phyloP scores from a whole-genome alignment of 2,113 vertebrate species.

The Marcusenius ussheri region DNA sequence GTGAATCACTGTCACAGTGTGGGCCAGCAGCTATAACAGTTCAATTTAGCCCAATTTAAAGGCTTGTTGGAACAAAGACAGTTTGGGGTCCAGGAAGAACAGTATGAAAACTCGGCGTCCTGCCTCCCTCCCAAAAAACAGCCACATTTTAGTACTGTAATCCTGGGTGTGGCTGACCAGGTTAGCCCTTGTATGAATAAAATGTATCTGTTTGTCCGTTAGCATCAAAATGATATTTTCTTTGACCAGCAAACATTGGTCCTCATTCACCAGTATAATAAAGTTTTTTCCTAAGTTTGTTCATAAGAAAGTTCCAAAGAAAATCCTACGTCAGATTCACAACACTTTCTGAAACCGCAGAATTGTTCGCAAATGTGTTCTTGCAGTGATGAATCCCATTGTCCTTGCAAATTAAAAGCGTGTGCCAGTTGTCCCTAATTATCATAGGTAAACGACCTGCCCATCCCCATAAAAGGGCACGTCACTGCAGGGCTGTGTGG shows the following conservation, averaged over 20 bases:
- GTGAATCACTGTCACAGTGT: background rate
- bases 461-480: background rate
- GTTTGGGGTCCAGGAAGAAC: background rate
- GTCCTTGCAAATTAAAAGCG: background rate
- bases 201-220: background rate
- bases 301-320: background rate
- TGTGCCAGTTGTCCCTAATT: background rate
- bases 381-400: background rate
- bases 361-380: background rate
- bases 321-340: background rate
- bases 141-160: background rate
- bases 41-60: background rate
- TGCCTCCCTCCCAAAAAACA: background rate
- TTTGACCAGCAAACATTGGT: background rate
- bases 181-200: background rate
- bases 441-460: background rate
- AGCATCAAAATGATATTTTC: background rate
- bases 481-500: background rate
- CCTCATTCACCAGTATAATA: background rate
- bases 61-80: background rate
- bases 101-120: background rate
- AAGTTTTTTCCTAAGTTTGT: background rate
- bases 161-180: background rate
- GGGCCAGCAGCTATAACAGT: background rate
- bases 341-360: background rate